These are phyloP conservation scores for Tachysurus fulvidraco DNA, from an alignment of 2,113 vertebrate genomes.

Conservation along the genomic window DNA sequence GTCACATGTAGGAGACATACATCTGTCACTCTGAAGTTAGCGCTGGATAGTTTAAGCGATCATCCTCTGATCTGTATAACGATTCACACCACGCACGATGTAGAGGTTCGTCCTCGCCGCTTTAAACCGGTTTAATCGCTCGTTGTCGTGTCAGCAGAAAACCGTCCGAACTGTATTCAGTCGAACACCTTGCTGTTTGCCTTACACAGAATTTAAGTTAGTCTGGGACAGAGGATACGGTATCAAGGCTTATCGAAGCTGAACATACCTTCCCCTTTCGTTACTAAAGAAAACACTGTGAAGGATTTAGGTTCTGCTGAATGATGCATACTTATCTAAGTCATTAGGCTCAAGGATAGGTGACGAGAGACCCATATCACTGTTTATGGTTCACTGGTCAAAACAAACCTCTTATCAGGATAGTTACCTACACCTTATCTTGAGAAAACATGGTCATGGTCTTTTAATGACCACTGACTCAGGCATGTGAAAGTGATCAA, in stretches of 20 bases:
- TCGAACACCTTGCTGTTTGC: not conserved
- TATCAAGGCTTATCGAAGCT: not conserved
- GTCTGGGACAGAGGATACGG: no score
- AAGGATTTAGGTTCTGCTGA: not conserved
- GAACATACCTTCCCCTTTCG: not conserved
- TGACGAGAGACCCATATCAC: slow-evolving; percentile 34
- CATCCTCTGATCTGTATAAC: slow-evolving; percentile 66
- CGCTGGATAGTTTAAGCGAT: slow-evolving; percentile 71
- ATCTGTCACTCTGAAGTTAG: slow-evolving; percentile 91
- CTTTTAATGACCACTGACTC: slow-evolving; percentile 70
- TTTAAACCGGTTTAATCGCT: slow-evolving; percentile 27
- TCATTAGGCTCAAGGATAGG: slow-evolving; percentile 37
- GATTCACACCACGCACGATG: slow-evolving; percentile 60
- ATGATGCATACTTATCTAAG: slow-evolving; percentile 12
- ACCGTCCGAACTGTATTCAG: not conserved
- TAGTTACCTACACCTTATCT: slow-evolving; percentile 74
- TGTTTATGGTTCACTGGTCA: slow-evolving; percentile 38
- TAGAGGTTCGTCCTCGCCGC: slow-evolving; percentile 39
- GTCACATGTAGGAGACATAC: slow-evolving; percentile 89
- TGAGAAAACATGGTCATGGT: slow-evolving; percentile 79
- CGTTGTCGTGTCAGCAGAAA: not conserved
- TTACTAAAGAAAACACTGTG: not conserved
- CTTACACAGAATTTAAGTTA: not conserved
- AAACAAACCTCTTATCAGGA: slow-evolving; percentile 47
- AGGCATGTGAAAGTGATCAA: slow-evolving; percentile 44